phyloP scores from a whole-genome alignment of 2,797 vertebrate genomes.

The Pogoniulus pusillus region DNA sequence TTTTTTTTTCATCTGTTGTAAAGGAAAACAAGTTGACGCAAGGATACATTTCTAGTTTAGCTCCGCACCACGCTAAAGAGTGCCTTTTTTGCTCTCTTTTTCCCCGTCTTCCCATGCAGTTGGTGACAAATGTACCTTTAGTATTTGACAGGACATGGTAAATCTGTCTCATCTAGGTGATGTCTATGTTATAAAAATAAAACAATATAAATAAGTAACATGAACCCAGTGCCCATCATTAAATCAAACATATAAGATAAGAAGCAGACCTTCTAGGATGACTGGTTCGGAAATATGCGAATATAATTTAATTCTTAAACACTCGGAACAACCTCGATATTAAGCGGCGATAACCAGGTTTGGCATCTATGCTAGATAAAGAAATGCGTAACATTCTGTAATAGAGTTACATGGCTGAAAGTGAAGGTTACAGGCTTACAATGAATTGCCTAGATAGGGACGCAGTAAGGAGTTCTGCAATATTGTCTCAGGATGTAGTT shows the following conservation, averaged over 20 bases:
- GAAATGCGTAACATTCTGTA: constrained; percentile 73
- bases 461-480: constrained; percentile 74
- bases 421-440: constrained; percentile 76
- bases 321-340: constrained; percentile 75
- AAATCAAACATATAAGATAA: constrained; percentile 80
- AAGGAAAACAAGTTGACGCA: constrained; percentile 64
- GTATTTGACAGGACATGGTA: constrained; percentile 79
- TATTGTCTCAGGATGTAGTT: constrained; percentile 63
- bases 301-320: constrained; percentile 81
- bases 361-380: constrained; percentile 76
- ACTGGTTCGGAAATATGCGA: constrained; percentile 74
- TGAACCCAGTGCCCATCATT: constrained; percentile 79
- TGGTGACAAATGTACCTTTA: constrained; percentile 78
- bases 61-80: constrained; percentile 65
- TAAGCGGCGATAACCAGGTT: constrained; percentile 72
- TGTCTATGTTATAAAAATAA: constrained; percentile 84
- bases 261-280: constrained; percentile 78
- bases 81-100: constrained; percentile 59
- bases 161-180: constrained; percentile 81
- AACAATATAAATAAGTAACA: constrained; percentile 82
- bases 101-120: constrained; percentile 72
- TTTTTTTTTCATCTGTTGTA: constrained; percentile 52
- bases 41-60: constrained; percentile 68
- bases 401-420: constrained; percentile 73
- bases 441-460: constrained; percentile 72